A percentile compares a stretch with the other conserved stretches of the same genome.
phyloP scores from a whole-genome alignment of 2,888 invertebrate species.

The Lymantria dispar region DNA sequence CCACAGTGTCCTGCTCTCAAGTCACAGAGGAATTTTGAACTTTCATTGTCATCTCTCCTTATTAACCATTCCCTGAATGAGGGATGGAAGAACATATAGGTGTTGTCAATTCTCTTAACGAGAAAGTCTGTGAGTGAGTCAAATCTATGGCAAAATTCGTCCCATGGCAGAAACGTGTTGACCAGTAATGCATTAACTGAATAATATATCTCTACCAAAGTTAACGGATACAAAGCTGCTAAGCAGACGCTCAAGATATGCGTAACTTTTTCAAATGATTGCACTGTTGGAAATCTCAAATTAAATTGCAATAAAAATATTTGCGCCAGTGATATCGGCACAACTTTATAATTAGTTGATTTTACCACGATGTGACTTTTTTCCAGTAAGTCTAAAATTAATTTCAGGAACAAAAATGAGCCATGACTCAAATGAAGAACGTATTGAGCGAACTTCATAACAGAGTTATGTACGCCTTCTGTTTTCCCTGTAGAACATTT shows the following conservation, averaged over 20 bases:
- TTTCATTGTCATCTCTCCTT: constrained; percentile 92
- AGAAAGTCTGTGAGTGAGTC: constrained; percentile 93
- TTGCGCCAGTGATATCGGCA: constrained; percentile 93
- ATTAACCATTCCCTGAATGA: constrained; percentile 99
- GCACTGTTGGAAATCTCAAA: constrained; percentile 93
- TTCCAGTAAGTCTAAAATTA: constrained; percentile 95
- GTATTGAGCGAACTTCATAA: constrained; percentile 92
- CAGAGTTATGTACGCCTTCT: constrained; percentile 85
- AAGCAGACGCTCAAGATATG: constrained; percentile 95
- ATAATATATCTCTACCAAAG: constrained; percentile 94
- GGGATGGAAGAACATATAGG: constrained; percentile 98
- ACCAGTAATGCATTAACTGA: constrained; percentile 94
- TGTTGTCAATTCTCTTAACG: constrained; percentile 94
- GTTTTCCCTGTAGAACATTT: constrained; percentile 85
- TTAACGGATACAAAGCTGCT: constrained; percentile 95
- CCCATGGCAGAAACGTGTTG: constrained; percentile 92
- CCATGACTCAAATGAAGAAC: constrained; percentile 92
- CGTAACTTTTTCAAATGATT: constrained; percentile 94
- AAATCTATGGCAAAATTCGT: constrained; percentile 94
- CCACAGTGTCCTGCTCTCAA: constrained; percentile 95
- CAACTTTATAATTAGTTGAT: constrained; percentile 95
- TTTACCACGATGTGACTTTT: constrained; percentile 95
- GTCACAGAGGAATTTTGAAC: constrained; percentile 96
- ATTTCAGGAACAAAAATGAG: constrained; percentile 95
- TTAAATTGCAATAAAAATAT: constrained; percentile 96